Conservation (phyloP, 2,888 invertebrate species). For the Leucoma salicis region DNA sequence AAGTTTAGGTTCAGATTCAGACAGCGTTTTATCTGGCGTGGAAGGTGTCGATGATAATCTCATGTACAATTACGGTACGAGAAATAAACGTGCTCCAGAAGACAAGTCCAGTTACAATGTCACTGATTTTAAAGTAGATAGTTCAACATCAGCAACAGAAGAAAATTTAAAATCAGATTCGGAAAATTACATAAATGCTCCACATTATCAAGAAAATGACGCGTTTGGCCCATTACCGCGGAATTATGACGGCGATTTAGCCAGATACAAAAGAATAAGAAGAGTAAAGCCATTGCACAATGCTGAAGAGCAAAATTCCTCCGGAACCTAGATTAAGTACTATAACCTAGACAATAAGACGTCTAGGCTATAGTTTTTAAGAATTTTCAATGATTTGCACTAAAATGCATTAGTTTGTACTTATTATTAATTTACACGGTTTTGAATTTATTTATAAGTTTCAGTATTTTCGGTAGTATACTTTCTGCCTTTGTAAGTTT, state of each 20-base stretch:
- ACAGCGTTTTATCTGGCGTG: conserved; percentile 60
- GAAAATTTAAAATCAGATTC: conserved; percentile 36
- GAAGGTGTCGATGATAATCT: conserved; percentile 68
- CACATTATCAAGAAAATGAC: conserved; percentile 58
- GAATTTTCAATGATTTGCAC: conserved; percentile 33
- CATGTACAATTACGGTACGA: conserved; percentile 53
- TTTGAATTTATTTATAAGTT: conserved; percentile 49
- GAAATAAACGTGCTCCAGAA: conserved; percentile 49
- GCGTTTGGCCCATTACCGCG: conserved; percentile 57
- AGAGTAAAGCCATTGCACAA: conserved; percentile 49
- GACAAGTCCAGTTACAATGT: conserved; percentile 18
- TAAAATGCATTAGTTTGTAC: conserved; percentile 30
- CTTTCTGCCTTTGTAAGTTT: conserved; percentile 4
- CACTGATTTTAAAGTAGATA: conserved; percentile 25
- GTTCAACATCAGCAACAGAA: conserved; percentile 35
- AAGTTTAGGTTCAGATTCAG: conserved; percentile 65
- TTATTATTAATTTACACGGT: conserved; percentile 32
- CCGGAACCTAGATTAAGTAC: conserved; percentile 16
- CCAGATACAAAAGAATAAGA: conserved; percentile 67
- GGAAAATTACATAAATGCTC: conserved; percentile 42
- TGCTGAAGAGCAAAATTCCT: conserved; percentile 20
- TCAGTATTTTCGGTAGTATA: conserved; percentile 40
- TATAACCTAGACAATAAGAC: background rate
- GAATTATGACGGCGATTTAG: conserved; percentile 56
- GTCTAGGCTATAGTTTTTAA: conserved; percentile 25